These are phyloP conservation scores for Prenolepis imparis DNA, from an alignment of 2,888 invertebrate genomes.

Conservation along the genomic window DNA sequence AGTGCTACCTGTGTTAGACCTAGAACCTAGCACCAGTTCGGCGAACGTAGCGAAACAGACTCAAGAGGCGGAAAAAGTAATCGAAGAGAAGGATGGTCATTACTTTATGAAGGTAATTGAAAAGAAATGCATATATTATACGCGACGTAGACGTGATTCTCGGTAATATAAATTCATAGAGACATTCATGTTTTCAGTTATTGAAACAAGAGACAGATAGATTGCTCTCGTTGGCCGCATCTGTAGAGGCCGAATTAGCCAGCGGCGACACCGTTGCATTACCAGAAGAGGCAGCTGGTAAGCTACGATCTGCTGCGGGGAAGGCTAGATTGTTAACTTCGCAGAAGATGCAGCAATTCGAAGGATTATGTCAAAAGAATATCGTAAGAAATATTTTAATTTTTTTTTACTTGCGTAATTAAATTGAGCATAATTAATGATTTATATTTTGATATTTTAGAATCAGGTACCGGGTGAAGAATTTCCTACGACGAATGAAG, in stretches of 20 bases:
- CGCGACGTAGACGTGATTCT: background rate
- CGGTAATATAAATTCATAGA: background rate
- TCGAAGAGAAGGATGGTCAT: constrained; percentile 90
- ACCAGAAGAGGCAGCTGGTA: constrained; percentile 93
- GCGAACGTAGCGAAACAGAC: constrained; percentile 78
- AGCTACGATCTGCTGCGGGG: constrained; percentile 95
- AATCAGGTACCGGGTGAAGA: constrained; percentile 92
- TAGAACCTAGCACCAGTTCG: constrained; percentile 80
- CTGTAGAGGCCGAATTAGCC: constrained; percentile 91
- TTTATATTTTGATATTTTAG: constrained; percentile 77
- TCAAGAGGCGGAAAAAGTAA: constrained; percentile 76
- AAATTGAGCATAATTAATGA: background rate
- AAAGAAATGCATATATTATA: background rate
- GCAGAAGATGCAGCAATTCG: constrained; percentile 98
- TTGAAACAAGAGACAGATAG: constrained; percentile 92
- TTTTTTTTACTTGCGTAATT: constrained; percentile 15
- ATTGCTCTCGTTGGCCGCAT: constrained; percentile 90
- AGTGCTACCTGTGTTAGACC: constrained; percentile 84
- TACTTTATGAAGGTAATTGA: constrained; percentile 90
- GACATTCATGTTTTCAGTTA: constrained; percentile 84
- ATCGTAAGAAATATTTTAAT: constrained; percentile 86
- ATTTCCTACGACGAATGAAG: constrained; percentile 95
- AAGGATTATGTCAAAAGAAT: constrained; percentile 91
- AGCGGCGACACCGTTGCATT: constrained; percentile 86
- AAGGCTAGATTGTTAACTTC: constrained; percentile 95